Conservation (phyloP, 2,113 vertebrate species). For the Plotosus lineatus region DNA sequence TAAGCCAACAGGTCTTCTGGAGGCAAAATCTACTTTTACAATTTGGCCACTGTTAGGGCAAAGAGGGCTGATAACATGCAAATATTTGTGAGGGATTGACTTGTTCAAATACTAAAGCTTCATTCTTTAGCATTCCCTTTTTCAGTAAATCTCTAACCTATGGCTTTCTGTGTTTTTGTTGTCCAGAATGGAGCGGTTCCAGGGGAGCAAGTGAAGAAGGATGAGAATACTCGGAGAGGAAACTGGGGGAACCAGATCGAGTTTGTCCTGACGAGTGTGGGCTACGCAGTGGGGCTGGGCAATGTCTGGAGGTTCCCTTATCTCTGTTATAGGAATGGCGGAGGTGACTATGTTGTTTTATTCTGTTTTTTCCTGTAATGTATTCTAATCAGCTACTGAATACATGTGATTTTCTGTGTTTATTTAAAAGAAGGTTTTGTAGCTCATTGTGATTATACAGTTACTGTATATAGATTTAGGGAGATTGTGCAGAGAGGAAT, state of each 20-base stretch:
- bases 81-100: background rate
- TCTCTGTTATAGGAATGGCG: conserved; percentile 99
- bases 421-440: background rate
- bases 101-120: background rate
- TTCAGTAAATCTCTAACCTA: background rate
- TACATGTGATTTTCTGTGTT: background rate
- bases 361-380: background rate
- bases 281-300: conserved; percentile 96
- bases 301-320: conserved; percentile 99
- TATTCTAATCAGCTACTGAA: background rate
- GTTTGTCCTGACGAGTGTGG: conserved; percentile 97
- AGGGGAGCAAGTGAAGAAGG: conserved; percentile 85
- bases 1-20: conserved; percentile 33
- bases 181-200: conserved; percentile 95
- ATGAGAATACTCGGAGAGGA: conserved; percentile 90
- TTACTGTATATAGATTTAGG: no score
- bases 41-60: background rate
- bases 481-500: no score
- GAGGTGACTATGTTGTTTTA: conserved; percentile 74
- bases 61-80: conserved; percentile 9
- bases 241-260: conserved; percentile 99
- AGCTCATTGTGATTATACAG: background rate
- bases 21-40: background rate
- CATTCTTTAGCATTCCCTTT: background rate
- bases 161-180: conserved; percentile 37